Evolutionary conservation across 2,113 vertebrate species (phyloP), one percentile per base, ranked within the genome.

Genomic region (Cyprinodon variegatus): DNA sequence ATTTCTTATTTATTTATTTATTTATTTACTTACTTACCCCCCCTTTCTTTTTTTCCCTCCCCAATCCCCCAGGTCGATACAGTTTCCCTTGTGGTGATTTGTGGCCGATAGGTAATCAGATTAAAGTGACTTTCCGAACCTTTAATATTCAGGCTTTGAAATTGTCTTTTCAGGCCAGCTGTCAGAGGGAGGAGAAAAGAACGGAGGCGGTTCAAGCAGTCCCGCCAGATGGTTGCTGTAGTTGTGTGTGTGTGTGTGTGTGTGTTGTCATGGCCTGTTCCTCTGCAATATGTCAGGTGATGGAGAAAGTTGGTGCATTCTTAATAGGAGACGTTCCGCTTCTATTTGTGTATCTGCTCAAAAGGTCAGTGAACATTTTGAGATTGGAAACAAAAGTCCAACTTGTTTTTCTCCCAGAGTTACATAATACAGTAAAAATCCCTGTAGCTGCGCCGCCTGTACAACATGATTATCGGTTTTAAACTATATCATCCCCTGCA

Each of bases 81-180:
- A 75, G 72, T 82, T 89, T 85, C 72, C 81, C 37, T 2, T 38
- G 83, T 61, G 78, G 79, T 89, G 83, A 88, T 88, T 84, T 88
- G 70, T 72, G 78, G 77, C 70, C 43, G 72, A 86, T 81, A 68
- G 74, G 74, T 89, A 78, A 92, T 91, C 89, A 89, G 83, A 91
- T 90, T 83, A 67, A 71, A 88, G 86, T 41, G 75, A 83, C 71
- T 64, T 63, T 85, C 75, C 71, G 77, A 86, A 88, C 77, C 81
- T 86, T 86, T 90, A 91, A 91, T 85, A 85, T 88, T 88, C 64
- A 68, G 40, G 62, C 67, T 88, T 88, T 88, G 82, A 89, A 89
- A 77, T 74, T 86, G 85, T 90, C 81, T 85, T 91, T 83, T 86
- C 64, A 53, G 84, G 38, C 70, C 81, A 63, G 71, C 76, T 86